A percentile compares a stretch with the other conserved stretches of the same genome.
Conservation (phyloP, 1,140 invertebrate species). For the Littorina saxatilis region DNA sequence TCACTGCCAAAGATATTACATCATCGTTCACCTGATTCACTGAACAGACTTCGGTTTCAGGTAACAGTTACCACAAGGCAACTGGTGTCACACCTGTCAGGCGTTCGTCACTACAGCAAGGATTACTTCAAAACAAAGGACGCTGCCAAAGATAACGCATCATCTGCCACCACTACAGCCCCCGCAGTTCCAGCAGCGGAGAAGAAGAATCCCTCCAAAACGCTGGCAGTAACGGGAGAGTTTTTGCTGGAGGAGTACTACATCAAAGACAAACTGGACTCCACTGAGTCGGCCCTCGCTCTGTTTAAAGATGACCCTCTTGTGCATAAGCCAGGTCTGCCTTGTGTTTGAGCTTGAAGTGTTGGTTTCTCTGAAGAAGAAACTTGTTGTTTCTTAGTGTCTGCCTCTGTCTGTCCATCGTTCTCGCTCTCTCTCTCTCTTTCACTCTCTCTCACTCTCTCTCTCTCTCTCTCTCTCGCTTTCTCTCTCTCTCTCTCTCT, state of each 20-base stretch:
- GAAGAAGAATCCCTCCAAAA: background rate
- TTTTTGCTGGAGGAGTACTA: conserved; percentile 72
- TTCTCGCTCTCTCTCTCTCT: background rate
- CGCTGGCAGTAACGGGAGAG: conserved; percentile 13
- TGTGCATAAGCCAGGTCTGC: conserved; percentile 78
- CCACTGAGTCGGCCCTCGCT: conserved; percentile 77
- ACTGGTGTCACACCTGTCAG: conserved; percentile 78
- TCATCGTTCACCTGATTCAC: no score
- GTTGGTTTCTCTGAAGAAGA: no score
- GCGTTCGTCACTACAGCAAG: conserved; percentile 78
- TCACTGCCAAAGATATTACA: no score
- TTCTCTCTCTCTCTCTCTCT: no score
- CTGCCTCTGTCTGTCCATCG: background rate
- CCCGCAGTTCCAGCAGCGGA: background rate
- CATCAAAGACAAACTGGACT: conserved; percentile 75
- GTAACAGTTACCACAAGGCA: conserved; percentile 78
- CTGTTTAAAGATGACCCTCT: conserved; percentile 82
- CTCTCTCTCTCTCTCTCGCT: no score
- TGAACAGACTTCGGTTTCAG: conserved; percentile 70
- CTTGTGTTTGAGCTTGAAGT: background rate
- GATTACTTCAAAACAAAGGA: conserved; percentile 25
- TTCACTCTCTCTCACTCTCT: background rate
- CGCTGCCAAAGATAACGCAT: background rate
- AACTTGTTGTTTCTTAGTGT: no score
- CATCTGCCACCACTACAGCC: background rate